Percentiles rank a stretch among this genome's conserved stretches.
Evolutionary conservation across 2,888 invertebrate genomes (phyloP).

Genomic region (Heliconius cydno): DNA sequence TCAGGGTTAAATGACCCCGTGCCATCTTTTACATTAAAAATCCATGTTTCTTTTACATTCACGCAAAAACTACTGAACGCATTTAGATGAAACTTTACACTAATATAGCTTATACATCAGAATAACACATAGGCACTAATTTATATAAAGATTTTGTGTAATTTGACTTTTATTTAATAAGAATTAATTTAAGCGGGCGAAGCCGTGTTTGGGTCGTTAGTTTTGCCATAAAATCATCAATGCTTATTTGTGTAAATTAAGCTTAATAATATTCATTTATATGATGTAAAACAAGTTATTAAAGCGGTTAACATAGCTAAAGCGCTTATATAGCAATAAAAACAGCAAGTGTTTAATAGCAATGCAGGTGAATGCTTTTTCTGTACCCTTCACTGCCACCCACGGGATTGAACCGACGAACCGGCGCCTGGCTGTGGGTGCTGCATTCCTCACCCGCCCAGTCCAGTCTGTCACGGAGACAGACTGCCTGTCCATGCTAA

Average conservation of each 20-base stretch:
- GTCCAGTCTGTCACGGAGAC: conserved; percentile 36
- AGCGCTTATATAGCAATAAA: conserved; percentile 15
- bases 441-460: conserved; percentile 52
- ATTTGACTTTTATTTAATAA: no score
- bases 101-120: no score
- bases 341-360: conserved; percentile 21
- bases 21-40: not conserved
- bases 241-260: not conserved
- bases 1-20: conserved; percentile 22
- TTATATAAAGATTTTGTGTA: no score
- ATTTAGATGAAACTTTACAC: no score
- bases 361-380: conserved; percentile 58
- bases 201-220: no score
- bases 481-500: conserved; percentile 42
- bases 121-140: no score
- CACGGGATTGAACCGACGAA: conserved; percentile 53
- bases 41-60: no score
- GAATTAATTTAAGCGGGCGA: no score
- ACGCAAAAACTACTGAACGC: no score
- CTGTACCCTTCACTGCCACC: conserved; percentile 66
- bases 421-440: conserved; percentile 64
- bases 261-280: conserved; percentile 17
- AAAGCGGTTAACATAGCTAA: not conserved
- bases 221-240: not conserved
- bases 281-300: conserved; percentile 9